Percentiles rank a stretch among this genome's conserved stretches.
Evolutionary conservation across 2,888 invertebrate genomes (phyloP).

Genomic region (Catocala sponsa): DNA sequence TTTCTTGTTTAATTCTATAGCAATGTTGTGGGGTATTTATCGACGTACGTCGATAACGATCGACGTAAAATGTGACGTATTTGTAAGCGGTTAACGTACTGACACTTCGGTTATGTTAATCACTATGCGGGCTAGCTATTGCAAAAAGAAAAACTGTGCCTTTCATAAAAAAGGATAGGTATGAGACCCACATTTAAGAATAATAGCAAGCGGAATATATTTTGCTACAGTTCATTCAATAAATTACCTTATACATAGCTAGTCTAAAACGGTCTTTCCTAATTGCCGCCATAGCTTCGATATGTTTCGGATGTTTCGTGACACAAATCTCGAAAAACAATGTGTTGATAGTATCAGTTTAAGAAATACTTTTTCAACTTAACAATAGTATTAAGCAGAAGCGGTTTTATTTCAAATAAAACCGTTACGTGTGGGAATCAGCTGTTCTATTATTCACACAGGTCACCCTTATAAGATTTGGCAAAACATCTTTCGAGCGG

Average conservation of each 20-base stretch:
- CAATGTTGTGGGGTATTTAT: conserved; percentile 37
- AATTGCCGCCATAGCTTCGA: too few species aligned
- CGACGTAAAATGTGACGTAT: conserved; percentile 59
- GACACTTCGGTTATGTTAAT: conserved; percentile 57
- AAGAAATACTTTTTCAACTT: conserved; percentile 6
- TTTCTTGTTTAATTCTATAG: background rate
- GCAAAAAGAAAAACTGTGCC: conserved; percentile 56
- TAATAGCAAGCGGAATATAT: background rate
- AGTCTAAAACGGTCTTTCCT: too few species aligned
- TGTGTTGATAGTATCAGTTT: background rate
- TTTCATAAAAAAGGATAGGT: conserved; percentile 38
- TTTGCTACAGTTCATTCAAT: too few species aligned
- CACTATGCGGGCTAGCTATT: conserved; percentile 65
- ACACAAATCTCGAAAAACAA: too few species aligned
- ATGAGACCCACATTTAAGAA: conserved; percentile 41
- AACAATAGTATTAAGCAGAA: conserved; percentile 13
- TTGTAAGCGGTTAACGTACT: conserved; percentile 69
- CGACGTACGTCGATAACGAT: conserved; percentile 53
- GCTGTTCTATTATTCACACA: conserved; percentile 74
- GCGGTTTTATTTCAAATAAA: conserved; percentile 54
- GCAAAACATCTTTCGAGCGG: conserved; percentile 43
- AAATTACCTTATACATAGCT: too few species aligned
- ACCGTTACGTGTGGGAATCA: conserved; percentile 81
- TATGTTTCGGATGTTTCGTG: too few species aligned
- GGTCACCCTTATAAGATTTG: conserved; percentile 62